Evolutionary conservation across 1,140 invertebrate species (phyloP).

Genomic region (Danaus melanippus): DNA sequence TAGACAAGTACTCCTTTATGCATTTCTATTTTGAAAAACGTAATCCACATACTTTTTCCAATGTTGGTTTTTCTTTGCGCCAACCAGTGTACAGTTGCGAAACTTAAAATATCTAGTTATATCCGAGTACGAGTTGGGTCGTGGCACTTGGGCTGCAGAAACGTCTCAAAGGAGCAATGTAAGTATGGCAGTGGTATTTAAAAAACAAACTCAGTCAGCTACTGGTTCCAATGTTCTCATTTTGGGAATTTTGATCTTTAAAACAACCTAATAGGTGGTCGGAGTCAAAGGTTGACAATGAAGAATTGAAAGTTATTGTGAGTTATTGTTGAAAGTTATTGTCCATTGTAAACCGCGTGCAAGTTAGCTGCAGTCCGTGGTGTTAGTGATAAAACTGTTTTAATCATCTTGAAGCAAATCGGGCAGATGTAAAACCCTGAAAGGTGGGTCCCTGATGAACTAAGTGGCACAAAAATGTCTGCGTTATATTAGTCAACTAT

Average conservation of each 20-base stretch:
- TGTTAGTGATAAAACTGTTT: constrained; percentile 17
- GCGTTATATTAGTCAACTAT: too few relatives aligned
- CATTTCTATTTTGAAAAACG: neutral
- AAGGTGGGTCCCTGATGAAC: neutral
- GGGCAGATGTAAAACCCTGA: constrained; percentile 10
- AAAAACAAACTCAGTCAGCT: too few relatives aligned
- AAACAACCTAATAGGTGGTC: neutral
- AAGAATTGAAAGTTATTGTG: too few relatives aligned
- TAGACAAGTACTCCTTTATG: constrained; percentile 3
- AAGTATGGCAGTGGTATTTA: too few relatives aligned
- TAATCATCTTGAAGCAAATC: constrained; percentile 17
- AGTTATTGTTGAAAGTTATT: too few relatives aligned
- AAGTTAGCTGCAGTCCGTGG: neutral
- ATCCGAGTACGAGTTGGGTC: too few relatives aligned
- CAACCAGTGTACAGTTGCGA: neutral
- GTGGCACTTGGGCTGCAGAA: neutral
- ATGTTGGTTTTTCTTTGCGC: neutral
- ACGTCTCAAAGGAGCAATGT: neutral
- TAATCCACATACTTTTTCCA: constrained; percentile 5
- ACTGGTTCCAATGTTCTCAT: too few relatives aligned
- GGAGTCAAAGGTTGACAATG: too few relatives aligned
- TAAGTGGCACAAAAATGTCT: neutral
- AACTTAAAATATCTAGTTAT: neutral
- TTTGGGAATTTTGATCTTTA: too few relatives aligned
- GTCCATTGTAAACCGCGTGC: too few relatives aligned